Evolutionary conservation across 2,888 invertebrate species (phyloP), one percentile per base, ranked within the genome.

Genomic region (Notodonta dromedarius): DNA sequence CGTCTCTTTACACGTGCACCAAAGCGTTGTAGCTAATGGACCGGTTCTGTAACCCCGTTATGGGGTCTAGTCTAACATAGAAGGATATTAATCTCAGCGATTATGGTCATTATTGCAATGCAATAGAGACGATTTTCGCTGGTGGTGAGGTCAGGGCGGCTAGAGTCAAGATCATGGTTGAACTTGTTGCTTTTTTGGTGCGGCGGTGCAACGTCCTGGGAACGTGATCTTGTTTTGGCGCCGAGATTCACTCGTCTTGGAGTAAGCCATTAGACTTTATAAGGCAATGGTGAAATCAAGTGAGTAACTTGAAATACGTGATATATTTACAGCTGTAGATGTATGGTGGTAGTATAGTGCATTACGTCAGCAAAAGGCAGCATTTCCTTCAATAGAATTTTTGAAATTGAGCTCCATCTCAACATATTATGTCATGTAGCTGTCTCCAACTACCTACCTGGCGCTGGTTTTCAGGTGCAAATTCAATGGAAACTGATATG

Each of bases 21-120:
- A 52, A 71, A 66, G 65, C 64, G 66, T 64, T 52, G 12, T 14
- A 74, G 64, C 66, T 75, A 74, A 65, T 78, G 74, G 77, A 87
- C 87, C 86, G 85, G 87, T 86, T 87, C 69, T 58, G n/a, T 57
- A 59, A 65, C 69, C 81, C 86, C 84, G 87, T 87, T 87, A 86
- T 61, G 69, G 69, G 71, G 64, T 73, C 71, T 72, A 74, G 70
- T 66, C 69, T 70, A 67, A 58, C 61, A 65, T 59, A 59, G 53
- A 67, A 61, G 48, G 58, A 63, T 57, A 32, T 51, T 50, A 51
- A 65, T 62, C 13, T 55, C 60, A 52, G 62, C 52, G 57, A 56
- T 39, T 57, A 58, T 58, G 39, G 57, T 46, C 66, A 60, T 70
- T 77, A 73, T 67, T 62, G 44, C 67, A 14, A 60, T 14, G 61